Evolutionary conservation across 2,113 vertebrate genomes (phyloP).

Genomic region (Lophius piscatorius): DNA sequence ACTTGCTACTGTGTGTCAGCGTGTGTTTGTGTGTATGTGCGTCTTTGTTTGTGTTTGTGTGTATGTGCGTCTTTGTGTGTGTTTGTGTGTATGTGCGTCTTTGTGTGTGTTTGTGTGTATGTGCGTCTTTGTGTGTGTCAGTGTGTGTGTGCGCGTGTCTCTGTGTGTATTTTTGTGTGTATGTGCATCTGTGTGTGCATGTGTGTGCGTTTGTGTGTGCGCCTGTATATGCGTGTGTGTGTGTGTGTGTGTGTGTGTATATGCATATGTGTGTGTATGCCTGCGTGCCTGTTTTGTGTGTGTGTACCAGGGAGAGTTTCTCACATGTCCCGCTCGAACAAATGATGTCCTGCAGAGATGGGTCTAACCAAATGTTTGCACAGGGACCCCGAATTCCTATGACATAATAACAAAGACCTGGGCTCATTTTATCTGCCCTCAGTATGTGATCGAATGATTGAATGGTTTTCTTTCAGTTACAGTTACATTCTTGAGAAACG

Average conservation of each 20-base stretch:
- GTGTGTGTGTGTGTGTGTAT: no score
- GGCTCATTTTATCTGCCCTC: no score
- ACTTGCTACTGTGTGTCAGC: conserved; percentile 30
- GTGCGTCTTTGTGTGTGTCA: conserved; percentile 5
- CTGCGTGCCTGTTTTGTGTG: no score
- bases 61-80: conserved; percentile 22
- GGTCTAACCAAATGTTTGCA: conserved; percentile 61
- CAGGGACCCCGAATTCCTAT: conserved; percentile 45
- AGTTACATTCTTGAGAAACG: no score
- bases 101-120: conserved; percentile 14
- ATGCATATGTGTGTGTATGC: conserved; percentile 1
- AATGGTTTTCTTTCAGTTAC: no score
- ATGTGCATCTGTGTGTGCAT: not conserved
- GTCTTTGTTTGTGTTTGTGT: conserved; percentile 16
- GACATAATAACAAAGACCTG: conserved; percentile 43
- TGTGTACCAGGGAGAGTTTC: conserved; percentile 18
- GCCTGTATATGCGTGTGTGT: no score
- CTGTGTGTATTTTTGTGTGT: conserved; percentile 24
- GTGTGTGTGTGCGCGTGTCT: not conserved
- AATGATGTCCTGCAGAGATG: conserved; percentile 53
- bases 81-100: not conserved
- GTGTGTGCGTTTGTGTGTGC: conserved; percentile 22
- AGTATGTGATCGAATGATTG: no score
- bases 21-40: conserved; percentile 4
- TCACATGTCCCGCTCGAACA: conserved; percentile 47